Percentiles rank a stretch among this genome's conserved stretches.
These are phyloP conservation scores for Netelia melanura DNA, from an alignment of 2,888 invertebrate species.

Conservation along the genomic window DNA sequence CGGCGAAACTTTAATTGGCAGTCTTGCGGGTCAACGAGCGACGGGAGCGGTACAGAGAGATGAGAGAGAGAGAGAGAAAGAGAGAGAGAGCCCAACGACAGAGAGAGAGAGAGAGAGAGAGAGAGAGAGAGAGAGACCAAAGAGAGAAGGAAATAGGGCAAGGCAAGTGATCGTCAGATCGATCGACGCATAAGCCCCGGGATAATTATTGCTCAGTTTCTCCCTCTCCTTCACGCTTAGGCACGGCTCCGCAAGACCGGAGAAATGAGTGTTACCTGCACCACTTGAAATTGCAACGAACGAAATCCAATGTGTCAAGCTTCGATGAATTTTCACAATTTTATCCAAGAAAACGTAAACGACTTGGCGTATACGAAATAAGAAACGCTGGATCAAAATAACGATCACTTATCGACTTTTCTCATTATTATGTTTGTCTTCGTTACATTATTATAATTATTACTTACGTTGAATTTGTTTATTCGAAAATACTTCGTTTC, in stretches of 20 bases:
- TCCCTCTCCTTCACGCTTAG: background rate
- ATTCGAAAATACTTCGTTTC: too few relatives aligned
- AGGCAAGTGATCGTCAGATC: conserved; percentile 48
- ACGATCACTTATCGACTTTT: too few relatives aligned
- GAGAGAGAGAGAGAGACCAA: conserved; percentile 40
- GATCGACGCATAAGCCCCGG: conserved; percentile 46
- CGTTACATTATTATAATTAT: too few relatives aligned
- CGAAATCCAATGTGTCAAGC: background rate
- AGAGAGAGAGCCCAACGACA: conserved; percentile 15
- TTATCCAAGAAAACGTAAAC: background rate
- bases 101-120: conserved; percentile 6
- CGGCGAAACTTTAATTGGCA: conserved; percentile 71
- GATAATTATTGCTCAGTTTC: conserved; percentile 50
- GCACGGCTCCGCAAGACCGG: background rate
- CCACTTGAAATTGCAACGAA: background rate
- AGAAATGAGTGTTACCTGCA: background rate
- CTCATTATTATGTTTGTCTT: too few relatives aligned
- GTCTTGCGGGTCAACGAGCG: conserved; percentile 64
- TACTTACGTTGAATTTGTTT: too few relatives aligned
- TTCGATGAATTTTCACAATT: background rate
- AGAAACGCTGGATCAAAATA: too few relatives aligned
- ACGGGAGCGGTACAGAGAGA: conserved; percentile 20
- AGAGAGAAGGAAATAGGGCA: conserved; percentile 56
- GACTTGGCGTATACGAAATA: background rate
- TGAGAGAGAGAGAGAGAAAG: conserved; percentile 5